Evolutionary conservation across 2,797 vertebrate genomes (phyloP).

Genomic region (Miichthys miiuy): DNA sequence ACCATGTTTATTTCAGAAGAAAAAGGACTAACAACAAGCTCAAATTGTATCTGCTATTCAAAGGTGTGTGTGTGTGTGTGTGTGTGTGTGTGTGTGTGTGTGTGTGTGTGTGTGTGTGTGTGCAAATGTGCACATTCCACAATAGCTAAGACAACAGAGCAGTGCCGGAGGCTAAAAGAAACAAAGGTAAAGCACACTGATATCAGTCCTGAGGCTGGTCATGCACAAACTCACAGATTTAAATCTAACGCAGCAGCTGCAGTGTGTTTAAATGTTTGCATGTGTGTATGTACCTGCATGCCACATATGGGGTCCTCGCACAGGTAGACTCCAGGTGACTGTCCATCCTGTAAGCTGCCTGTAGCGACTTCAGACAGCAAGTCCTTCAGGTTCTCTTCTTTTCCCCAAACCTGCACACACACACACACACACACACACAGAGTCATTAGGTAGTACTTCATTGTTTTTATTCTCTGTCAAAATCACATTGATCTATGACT

Average conservation of each 20-base stretch:
- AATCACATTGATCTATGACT: background rate
- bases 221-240: slow-evolving; percentile 4
- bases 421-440: slow-evolving; percentile 24
- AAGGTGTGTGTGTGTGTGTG: background rate
- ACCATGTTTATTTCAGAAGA: background rate
- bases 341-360: slow-evolving; percentile 96
- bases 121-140: background rate
- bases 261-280: background rate
- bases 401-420: slow-evolving; percentile 90
- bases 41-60: slow-evolving; percentile 6
- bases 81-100: background rate
- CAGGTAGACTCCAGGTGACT: slow-evolving; percentile 97
- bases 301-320: slow-evolving; percentile 99
- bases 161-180: slow-evolving; percentile 29
- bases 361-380: slow-evolving; percentile 96
- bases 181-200: slow-evolving; percentile 40
- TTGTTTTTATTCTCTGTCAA: slow-evolving; percentile 14
- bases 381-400: slow-evolving; percentile 97
- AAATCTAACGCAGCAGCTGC: background rate
- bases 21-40: slow-evolving; percentile 1
- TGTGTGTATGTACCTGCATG: slow-evolving; percentile 90
- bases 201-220: slow-evolving; percentile 22
- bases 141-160: slow-evolving; percentile 10
- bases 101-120: background rate
- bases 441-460: background rate